These are phyloP conservation scores for Morpho helenor DNA, from an alignment of 2,888 invertebrate genomes.

Conservation along the genomic window DNA sequence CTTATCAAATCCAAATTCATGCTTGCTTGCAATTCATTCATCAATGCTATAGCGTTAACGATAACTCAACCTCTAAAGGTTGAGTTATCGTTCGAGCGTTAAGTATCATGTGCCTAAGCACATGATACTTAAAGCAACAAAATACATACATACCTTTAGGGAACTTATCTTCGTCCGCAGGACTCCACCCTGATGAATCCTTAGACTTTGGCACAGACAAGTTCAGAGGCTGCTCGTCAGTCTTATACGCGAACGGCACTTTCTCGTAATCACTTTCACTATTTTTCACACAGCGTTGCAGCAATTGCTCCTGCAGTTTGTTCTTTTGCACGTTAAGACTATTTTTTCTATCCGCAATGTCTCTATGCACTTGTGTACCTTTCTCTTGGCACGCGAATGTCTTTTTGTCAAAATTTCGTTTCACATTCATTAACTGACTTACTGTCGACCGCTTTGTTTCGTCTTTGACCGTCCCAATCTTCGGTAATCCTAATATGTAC, in stretches of 20 bases:
- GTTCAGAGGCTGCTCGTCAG: constrained; percentile 79
- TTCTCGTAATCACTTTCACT: constrained; percentile 55
- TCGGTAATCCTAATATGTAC: constrained; percentile 86
- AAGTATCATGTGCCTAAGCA: too few species aligned
- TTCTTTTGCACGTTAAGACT: constrained; percentile 60
- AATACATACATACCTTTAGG: constrained; percentile 48
- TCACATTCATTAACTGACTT: constrained; percentile 58
- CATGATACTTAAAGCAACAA: neutral
- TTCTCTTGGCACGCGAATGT: constrained; percentile 40
- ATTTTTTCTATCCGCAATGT: constrained; percentile 42
- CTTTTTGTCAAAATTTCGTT: constrained; percentile 53
- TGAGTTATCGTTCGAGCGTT: too few species aligned
- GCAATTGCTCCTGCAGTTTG: constrained; percentile 63
- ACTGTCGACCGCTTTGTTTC: constrained; percentile 36
- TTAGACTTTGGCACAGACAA: constrained; percentile 78
- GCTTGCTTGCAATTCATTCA: too few species aligned
- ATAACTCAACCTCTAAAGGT: too few species aligned
- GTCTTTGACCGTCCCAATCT: constrained; percentile 36
- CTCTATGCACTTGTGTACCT: constrained; percentile 66
- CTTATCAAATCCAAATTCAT: too few species aligned
- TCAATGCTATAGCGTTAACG: too few species aligned
- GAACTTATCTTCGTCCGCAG: constrained; percentile 51
- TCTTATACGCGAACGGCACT: constrained; percentile 46
- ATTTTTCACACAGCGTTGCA: constrained; percentile 59
- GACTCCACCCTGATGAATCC: constrained; percentile 50